Percentiles rank a stretch among this genome's conserved stretches.
Evolutionary conservation across 1,140 invertebrate genomes (phyloP).

Genomic region (Kradibia gibbosae): DNA sequence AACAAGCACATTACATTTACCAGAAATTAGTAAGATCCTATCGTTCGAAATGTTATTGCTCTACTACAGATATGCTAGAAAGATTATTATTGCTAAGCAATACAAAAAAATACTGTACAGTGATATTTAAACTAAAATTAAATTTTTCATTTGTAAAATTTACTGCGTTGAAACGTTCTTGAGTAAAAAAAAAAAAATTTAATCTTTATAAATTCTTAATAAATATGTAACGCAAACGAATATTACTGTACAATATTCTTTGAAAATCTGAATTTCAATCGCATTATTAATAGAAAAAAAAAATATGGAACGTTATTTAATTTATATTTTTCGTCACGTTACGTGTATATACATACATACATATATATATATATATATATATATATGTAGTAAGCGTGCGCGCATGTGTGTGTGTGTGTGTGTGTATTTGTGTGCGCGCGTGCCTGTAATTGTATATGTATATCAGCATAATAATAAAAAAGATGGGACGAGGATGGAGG

Average conservation of each 20-base stretch:
- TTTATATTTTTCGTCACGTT: slow-evolving; percentile 30
- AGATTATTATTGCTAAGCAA: slow-evolving; percentile 29
- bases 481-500: slow-evolving; percentile 49
- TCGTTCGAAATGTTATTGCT: slow-evolving; percentile 46
- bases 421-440: background rate
- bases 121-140: slow-evolving; percentile 17
- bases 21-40: slow-evolving; percentile 43
- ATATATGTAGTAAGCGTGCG: too few species aligned
- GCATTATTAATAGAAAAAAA: slow-evolving; percentile 42
- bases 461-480: slow-evolving; percentile 35
- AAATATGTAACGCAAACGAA: slow-evolving; percentile 37
- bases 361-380: too few species aligned
- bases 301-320: slow-evolving; percentile 44
- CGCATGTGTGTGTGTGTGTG: background rate
- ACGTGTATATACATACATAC: background rate
- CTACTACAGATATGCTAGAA: slow-evolving; percentile 50
- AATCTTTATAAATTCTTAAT: background rate
- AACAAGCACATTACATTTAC: slow-evolving; percentile 36
- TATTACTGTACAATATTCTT: slow-evolving; percentile 51
- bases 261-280: slow-evolving; percentile 19
- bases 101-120: slow-evolving; percentile 49
- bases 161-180: background rate
- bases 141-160: slow-evolving; percentile 16
- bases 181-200: background rate
- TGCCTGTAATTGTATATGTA: background rate